A percentile compares a stretch with the other conserved stretches of the same genome.
Conservation (phyloP, 2,113 vertebrate species). For the Pangasianodon gigas region DNA sequence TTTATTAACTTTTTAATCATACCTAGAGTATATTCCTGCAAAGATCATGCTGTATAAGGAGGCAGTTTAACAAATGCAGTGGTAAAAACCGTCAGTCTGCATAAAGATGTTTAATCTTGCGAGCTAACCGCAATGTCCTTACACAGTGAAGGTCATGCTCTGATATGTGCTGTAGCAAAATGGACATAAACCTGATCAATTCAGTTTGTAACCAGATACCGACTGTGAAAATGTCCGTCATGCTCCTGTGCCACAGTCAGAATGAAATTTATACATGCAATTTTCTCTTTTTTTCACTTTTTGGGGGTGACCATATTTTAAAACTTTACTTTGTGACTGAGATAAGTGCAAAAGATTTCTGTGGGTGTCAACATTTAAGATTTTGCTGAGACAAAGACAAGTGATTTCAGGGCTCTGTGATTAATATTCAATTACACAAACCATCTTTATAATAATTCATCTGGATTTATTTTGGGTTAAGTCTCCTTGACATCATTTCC, state of each 20-base stretch:
- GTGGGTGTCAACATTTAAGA: background rate
- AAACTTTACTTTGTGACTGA: too few relatives aligned
- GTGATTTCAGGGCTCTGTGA: background rate
- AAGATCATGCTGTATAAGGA: background rate
- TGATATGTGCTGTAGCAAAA: too few relatives aligned
- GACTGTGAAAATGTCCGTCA: background rate
- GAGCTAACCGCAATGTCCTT: too few relatives aligned
- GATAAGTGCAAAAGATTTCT: too few relatives aligned
- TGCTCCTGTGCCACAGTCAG: background rate
- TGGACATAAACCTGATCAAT: background rate
- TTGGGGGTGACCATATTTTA: too few relatives aligned
- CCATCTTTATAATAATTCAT: background rate
- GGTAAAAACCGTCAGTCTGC: too few relatives aligned
- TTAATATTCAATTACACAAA: background rate
- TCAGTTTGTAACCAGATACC: too few relatives aligned
- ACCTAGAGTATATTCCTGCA: background rate
- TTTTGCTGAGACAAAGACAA: background rate
- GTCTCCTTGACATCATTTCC: background rate
- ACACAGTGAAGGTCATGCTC: too few relatives aligned
- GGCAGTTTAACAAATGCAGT: too few relatives aligned
- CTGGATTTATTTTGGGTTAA: constrained; percentile 36
- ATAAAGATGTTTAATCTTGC: too few relatives aligned
- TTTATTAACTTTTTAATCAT: background rate
- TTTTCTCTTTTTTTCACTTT: too few relatives aligned
- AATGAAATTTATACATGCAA: too few relatives aligned